A percentile compares a stretch with the other conserved stretches of the same genome.
phyloP scores from a whole-genome alignment of 2,888 invertebrate genomes.

The Pandemis cinnamomeana region DNA sequence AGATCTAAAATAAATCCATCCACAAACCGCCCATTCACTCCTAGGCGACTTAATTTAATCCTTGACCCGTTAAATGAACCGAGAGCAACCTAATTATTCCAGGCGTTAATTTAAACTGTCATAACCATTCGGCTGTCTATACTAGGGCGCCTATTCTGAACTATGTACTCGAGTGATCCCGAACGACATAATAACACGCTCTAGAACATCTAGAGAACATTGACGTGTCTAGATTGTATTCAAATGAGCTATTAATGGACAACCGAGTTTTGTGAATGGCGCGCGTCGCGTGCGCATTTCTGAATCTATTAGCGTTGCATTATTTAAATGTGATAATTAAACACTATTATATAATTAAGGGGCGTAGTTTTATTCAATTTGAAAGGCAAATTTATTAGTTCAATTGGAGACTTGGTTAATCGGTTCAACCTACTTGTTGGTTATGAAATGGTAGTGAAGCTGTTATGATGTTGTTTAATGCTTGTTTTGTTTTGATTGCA shows the following conservation, averaged over 20 bases:
- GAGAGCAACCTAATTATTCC: conserved; percentile 54
- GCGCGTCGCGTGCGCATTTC: conserved; percentile 64
- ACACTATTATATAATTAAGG: conserved; percentile 66
- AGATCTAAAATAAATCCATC: conserved; percentile 19
- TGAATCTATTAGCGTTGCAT: conserved; percentile 74
- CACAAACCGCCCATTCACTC: conserved; percentile 36
- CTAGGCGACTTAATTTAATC: conserved; percentile 46
- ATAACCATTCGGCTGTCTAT: conserved; percentile 58
- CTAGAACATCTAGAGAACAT: conserved; percentile 34
- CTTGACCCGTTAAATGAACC: conserved; percentile 61
- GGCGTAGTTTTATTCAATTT: conserved; percentile 62
- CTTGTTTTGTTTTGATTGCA: conserved; percentile 40
- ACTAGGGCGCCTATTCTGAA: conserved; percentile 21
- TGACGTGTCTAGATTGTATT: conserved; percentile 67
- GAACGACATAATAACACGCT: conserved; percentile 48
- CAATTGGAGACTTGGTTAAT: conserved; percentile 43
- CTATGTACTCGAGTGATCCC: conserved; percentile 40
- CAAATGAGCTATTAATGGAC: conserved; percentile 70
- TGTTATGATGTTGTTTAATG: conserved; percentile 36
- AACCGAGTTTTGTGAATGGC: conserved; percentile 69
- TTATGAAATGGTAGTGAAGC: conserved; percentile 40
- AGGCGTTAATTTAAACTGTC: conserved; percentile 62
- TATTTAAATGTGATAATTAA: conserved; percentile 74
- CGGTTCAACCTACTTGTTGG: conserved; percentile 41
- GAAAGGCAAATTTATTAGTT: conserved; percentile 54